These are phyloP conservation scores for Smithornis capensis DNA, from an alignment of 2,113 vertebrate species.

Conservation along the genomic window DNA sequence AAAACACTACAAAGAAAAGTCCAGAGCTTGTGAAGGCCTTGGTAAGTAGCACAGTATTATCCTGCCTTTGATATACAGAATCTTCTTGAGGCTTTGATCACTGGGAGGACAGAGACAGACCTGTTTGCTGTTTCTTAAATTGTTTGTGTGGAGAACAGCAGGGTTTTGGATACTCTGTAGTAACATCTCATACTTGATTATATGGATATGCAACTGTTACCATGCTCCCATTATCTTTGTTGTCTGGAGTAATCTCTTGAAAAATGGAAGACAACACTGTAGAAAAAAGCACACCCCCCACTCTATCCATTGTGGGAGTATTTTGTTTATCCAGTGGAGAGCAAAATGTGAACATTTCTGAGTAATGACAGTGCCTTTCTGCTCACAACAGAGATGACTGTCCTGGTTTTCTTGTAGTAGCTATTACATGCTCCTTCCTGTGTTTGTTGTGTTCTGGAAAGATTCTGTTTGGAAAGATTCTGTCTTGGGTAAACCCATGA, in stretches of 20 bases:
- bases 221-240: not conserved
- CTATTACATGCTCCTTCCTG: not conserved
- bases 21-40: slow-evolving; percentile 66
- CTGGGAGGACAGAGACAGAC: not conserved
- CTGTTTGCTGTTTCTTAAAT: not conserved
- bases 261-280: not conserved
- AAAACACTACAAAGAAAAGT: slow-evolving; percentile 66
- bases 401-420: not conserved
- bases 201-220: not conserved
- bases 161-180: not conserved
- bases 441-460: not conserved
- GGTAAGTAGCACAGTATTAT: slow-evolving; percentile 72
- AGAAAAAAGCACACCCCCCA: not conserved
- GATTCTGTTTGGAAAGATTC: not conserved
- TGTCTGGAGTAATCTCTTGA: not conserved
- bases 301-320: not conserved
- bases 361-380: not conserved
- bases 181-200: not conserved
- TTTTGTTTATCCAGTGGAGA: not conserved
- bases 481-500: not conserved
- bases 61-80: not conserved
- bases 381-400: not conserved
- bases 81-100: not conserved
- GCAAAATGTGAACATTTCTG: not conserved
- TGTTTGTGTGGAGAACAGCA: not conserved